Evolutionary conservation across 2,888 invertebrate genomes (phyloP).

Genomic region (Holacanthella duospinosa): DNA sequence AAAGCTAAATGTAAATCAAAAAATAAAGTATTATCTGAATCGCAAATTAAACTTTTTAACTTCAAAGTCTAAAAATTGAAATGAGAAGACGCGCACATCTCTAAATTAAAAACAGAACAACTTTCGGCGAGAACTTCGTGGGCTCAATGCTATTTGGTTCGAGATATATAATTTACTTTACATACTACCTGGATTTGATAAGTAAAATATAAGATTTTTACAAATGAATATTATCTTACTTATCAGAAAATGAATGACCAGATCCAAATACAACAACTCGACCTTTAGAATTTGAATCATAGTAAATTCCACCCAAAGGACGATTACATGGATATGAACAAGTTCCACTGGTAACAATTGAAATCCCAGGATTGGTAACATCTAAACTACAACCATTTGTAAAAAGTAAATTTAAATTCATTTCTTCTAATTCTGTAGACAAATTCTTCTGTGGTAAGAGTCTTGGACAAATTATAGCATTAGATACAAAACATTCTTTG

Average conservation of each 20-base stretch:
- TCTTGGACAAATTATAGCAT: conserved; percentile 44
- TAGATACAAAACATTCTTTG: conserved; percentile 85
- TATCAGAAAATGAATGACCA: conserved; percentile 80
- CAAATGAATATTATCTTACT: conserved; percentile 38
- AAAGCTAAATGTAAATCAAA: too few relatives aligned
- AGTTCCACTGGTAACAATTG: conserved; percentile 81
- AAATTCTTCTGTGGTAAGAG: conserved; percentile 25
- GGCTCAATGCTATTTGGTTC: too few relatives aligned
- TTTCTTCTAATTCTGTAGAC: conserved; percentile 26
- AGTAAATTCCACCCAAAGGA: conserved; percentile 72
- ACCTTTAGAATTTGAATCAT: conserved; percentile 49
- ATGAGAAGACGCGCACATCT: too few relatives aligned
- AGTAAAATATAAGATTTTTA: too few relatives aligned
- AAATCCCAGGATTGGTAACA: conserved; percentile 63
- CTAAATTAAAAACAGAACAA: too few relatives aligned
- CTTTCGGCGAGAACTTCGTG: too few relatives aligned
- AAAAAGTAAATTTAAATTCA: conserved; percentile 66
- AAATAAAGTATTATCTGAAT: too few relatives aligned
- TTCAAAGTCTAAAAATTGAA: too few relatives aligned
- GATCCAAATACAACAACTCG: conserved; percentile 85
- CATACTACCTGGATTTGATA: not conserved
- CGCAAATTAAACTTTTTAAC: too few relatives aligned
- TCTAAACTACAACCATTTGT: conserved; percentile 92
- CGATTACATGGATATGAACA: conserved; percentile 89
- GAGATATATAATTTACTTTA: not conserved